phyloP scores from a whole-genome alignment of 2,797 vertebrate genomes.

The Eleutherodactylus coqui region DNA sequence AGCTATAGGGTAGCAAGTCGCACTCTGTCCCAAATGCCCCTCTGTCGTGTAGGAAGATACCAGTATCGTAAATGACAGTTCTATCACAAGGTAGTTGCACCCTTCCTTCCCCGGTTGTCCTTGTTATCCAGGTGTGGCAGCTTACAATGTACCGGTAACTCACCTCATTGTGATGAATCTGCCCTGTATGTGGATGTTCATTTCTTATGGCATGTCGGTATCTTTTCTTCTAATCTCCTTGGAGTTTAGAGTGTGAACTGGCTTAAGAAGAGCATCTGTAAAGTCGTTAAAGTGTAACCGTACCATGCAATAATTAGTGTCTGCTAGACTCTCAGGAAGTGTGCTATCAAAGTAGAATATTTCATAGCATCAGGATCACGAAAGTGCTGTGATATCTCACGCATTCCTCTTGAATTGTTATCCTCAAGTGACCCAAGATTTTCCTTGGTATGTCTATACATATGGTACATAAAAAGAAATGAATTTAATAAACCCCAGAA shows the following conservation, averaged over 20 bases:
- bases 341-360: slow-evolving; percentile 19
- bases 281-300: background rate
- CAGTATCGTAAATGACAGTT: too few relatives aligned
- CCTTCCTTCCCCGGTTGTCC: background rate
- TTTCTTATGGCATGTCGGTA: background rate
- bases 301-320: background rate
- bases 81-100: background rate
- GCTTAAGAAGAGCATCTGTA: background rate
- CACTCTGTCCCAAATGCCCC: too few relatives aligned
- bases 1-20: too few relatives aligned
- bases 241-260: background rate
- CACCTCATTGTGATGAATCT: background rate
- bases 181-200: background rate
- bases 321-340: background rate
- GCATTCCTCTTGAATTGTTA: slow-evolving; percentile 43
- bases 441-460: slow-evolving; percentile 59
- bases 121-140: background rate
- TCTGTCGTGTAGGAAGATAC: too few relatives aligned
- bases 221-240: background rate
- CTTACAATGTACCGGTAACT: too few relatives aligned
- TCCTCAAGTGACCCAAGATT: slow-evolving; percentile 56
- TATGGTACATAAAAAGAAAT: slow-evolving; percentile 63
- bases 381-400: slow-evolving; percentile 48
- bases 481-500: slow-evolving; percentile 61
- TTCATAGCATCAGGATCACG: slow-evolving; percentile 26